Conservation (phyloP, 2,888 invertebrate genomes). For the Nezara viridula region DNA sequence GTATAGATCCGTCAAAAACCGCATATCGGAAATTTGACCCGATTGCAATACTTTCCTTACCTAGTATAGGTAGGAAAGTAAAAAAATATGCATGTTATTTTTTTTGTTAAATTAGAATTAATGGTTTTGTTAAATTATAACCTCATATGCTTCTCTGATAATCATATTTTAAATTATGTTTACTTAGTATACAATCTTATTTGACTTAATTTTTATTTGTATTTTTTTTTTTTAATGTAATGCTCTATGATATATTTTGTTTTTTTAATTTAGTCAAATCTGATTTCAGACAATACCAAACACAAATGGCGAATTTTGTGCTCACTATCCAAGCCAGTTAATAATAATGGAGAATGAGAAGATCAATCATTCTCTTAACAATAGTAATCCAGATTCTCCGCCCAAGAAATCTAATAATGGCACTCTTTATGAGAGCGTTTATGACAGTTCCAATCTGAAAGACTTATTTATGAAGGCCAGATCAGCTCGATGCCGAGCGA, state of each 20-base stretch:
- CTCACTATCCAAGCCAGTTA: slow-evolving; percentile 80
- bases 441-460: slow-evolving; percentile 74
- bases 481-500: slow-evolving; percentile 80
- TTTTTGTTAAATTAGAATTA: neutral
- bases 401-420: slow-evolving; percentile 64
- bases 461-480: slow-evolving; percentile 78
- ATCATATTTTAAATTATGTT: neutral
- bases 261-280: slow-evolving; percentile 40
- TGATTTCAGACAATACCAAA: slow-evolving; percentile 74
- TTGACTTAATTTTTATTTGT: neutral
- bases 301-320: slow-evolving; percentile 76
- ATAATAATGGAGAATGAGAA: slow-evolving; percentile 76
- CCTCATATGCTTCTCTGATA: neutral
- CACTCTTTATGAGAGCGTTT: slow-evolving; percentile 75
- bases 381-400: slow-evolving; percentile 1
- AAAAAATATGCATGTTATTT: too few species aligned
- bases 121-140: neutral
- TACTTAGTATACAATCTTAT: neutral
- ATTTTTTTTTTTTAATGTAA: neutral
- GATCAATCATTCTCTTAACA: slow-evolving; percentile 63
- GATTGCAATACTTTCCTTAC: too few species aligned
- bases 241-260: neutral
- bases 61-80: too few species aligned
- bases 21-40: too few species aligned
- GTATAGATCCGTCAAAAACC: too few species aligned